Base-by-base conservation (phyloP, 2,113 vertebrate species). In the Lagopus muta region DNA sequence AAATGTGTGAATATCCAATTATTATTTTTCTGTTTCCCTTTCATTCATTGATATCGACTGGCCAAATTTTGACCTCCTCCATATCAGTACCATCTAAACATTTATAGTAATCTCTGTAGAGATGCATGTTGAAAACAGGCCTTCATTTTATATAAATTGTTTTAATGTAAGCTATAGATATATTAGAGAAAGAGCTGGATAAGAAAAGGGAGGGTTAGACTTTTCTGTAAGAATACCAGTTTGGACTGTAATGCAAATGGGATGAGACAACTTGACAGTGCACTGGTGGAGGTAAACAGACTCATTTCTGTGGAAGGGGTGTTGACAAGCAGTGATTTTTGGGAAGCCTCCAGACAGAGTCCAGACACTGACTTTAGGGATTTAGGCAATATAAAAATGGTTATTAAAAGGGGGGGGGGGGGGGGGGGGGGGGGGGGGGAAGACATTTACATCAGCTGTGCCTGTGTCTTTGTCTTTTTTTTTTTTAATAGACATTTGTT, bases 271-370 rank as follows among this genome's bases (percentile, higher is more conserved):
- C 19, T 90, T 91, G 93, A 95, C 71, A 83, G 45, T 50, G 78
- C 83, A 30, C 30, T 86, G 48, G 32, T 81, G 79, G 89, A 86
- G 60, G 79, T 93, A 82, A 93, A 73, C 43, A 94, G 43, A 38
- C 70, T 94, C 28, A 82, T 93, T 92, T 88, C 89, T 91, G 54
- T 89, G 74, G 90, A 92, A 95, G 84, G 50, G 14, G 70, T 90
- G 88, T 92, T 95, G 95, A 96, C 86, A 96, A 96, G 86, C 82
- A 86, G 83, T 92, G 89, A 95, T 89, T 97, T 93, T 97, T 96
- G 94, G 94, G 94, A 89, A 78, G n/a, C 38, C 54, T 95, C 91
- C 95, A 96, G 91, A 86, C 71, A 64, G 78, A 93, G 84, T 87
- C 85, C 69, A 92, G 93, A 93, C 92, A 79, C 43, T 21, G 77